Base-by-base conservation (phyloP, 2,888 invertebrate species). In the Netelia melanura region DNA sequence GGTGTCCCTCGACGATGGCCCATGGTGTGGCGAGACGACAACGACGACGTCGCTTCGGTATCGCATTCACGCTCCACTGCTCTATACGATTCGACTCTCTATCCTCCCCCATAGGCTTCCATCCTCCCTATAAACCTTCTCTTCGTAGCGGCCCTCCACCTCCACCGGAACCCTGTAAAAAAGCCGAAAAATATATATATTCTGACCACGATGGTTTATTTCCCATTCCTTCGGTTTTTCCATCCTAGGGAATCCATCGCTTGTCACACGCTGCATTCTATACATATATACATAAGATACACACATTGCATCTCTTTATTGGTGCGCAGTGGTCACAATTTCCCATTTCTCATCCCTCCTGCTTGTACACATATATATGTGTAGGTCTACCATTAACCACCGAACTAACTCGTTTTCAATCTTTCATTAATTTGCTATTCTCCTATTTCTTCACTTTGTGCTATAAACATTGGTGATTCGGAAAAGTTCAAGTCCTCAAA, bases 31-130 rank as follows among this genome's bases (percentile, higher is more conserved):
- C 89, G 89, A 85, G 84, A 79, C 85, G 86, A 78, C 85, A 88
- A 88, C 86, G 87, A 88, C 88, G 89, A 89, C 89, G 89, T 89
- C 91, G 82, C 80, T 89, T 89, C 90, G 92, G 92, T 92, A 92
- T 92, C 92, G 90, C 92, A 90, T 92, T 92, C 91, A 92, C 92
- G 91, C 90, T 92, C 89, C 90, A 88, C 90, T 92, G 92, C 90
- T 30, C 81, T 77, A 70, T 78, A 84, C 84, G 77, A 84, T 81
- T 84, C 81, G 81, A 81, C 77, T 84, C 72, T 74, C 17, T 72
- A 67, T 67, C 84, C 78, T 76, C 75, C 67, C 14, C 76, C 72
- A 67, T 77, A 62, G 80, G 76, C 75, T 76, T 48, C 72, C 61
- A 70, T 70, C 71, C 61, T 56, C 77, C 84, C 80, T 62, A 75